Percentiles rank a stretch among this genome's conserved stretches.
Evolutionary conservation across 2,113 vertebrate genomes (phyloP).

Genomic region (Mirounga angustirostris): DNA sequence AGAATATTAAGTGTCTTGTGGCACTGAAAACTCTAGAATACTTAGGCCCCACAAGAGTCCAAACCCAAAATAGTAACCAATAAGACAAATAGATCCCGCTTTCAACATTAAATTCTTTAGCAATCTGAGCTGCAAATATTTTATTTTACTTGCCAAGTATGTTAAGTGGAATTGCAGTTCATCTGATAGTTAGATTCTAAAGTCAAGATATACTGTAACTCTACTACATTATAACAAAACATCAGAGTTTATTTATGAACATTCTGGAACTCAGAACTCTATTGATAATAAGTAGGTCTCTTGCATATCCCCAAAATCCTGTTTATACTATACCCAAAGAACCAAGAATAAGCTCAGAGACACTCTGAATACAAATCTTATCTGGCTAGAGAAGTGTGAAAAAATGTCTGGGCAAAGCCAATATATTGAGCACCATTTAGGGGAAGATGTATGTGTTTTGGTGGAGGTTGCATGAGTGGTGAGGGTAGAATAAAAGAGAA

Average conservation of each 20-base stretch:
- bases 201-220: not conserved
- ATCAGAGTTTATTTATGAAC: constrained; percentile 51
- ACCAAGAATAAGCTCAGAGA: not conserved
- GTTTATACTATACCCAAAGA: not conserved
- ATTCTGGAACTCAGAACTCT: constrained; percentile 13
- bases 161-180: not conserved
- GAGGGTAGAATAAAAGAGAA: not conserved
- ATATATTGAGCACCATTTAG: not conserved
- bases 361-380: constrained; percentile 11
- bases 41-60: not conserved
- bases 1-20: not conserved
- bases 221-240: constrained; percentile 13
- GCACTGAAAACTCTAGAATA: constrained; percentile 39
- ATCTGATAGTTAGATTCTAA: not conserved
- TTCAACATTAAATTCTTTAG: constrained; percentile 42
- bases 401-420: not conserved
- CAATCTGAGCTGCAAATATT: constrained; percentile 14
- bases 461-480: not conserved
- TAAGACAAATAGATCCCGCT: not conserved
- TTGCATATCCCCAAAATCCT: not conserved
- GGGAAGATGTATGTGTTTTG: not conserved
- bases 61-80: constrained; percentile 22
- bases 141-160: constrained; percentile 39
- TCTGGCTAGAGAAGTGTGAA: not conserved
- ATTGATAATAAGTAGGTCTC: not conserved